A percentile compares a stretch with the other conserved stretches of the same genome.
Conservation (phyloP, 2,113 vertebrate species). For the Embiotoca jacksoni region DNA sequence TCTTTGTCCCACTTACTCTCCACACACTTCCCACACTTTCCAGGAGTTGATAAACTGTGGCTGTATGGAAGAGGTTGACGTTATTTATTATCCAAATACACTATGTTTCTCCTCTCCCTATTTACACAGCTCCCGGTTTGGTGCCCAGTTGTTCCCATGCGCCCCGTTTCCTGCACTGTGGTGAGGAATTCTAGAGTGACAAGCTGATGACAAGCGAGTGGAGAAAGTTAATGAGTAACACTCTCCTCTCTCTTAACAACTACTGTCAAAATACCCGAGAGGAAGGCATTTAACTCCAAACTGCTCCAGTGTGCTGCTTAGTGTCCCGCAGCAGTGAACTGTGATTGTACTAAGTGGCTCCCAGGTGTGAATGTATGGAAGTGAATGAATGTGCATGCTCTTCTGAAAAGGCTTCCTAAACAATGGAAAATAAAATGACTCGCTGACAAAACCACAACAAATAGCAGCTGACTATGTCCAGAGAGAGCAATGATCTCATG, state of each 20-base stretch:
- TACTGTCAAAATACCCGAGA: conserved; percentile 41
- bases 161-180: conserved; percentile 30
- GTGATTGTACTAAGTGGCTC: conserved; percentile 33
- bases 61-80: conserved; percentile 37
- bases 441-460: conserved; percentile 50
- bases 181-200: conserved; percentile 27
- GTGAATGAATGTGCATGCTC: conserved; percentile 10
- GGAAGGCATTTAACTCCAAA: conserved; percentile 32
- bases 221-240: conserved; percentile 54
- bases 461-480: conserved; percentile 73
- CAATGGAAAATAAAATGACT: conserved; percentile 32
- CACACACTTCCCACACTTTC: conserved; percentile 34
- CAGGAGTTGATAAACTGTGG: conserved; percentile 45
- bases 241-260: conserved; percentile 38
- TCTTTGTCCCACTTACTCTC: conserved; percentile 33
- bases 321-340: conserved; percentile 11
- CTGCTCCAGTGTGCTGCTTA: conserved; percentile 1
- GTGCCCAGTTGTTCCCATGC: conserved; percentile 18
- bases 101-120: conserved; percentile 22
- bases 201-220: conserved; percentile 49
- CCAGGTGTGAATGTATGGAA: conserved; percentile 51
- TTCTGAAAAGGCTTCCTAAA: conserved; percentile 7
- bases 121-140: conserved; percentile 7
- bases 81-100: conserved; percentile 47
- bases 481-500: conserved; percentile 77